These are phyloP conservation scores for Clarias macrocephalus DNA, from an alignment of 2,113 vertebrate genomes.

Conservation along the genomic window DNA sequence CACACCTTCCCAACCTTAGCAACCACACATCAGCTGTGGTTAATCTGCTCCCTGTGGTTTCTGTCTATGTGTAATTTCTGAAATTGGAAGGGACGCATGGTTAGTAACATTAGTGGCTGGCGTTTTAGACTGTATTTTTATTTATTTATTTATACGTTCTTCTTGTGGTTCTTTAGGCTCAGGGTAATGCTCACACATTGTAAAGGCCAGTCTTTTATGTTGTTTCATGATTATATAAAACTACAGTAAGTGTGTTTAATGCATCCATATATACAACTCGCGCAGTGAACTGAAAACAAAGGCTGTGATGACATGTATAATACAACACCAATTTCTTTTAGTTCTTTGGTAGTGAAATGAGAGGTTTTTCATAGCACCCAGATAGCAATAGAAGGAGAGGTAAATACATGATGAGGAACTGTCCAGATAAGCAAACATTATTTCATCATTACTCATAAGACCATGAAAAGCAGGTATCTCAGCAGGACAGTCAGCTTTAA, in stretches of 20 bases:
- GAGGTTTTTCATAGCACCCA: slow-evolving; percentile 17
- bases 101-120: slow-evolving; percentile 18
- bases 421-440: slow-evolving; percentile 34
- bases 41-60: slow-evolving; percentile 36
- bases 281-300: neutral
- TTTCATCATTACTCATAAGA: slow-evolving; percentile 43
- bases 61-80: slow-evolving; percentile 39
- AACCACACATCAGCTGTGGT: slow-evolving; percentile 49
- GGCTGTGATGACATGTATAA: neutral
- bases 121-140: neutral
- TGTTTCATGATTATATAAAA: neutral
- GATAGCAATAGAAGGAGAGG: slow-evolving; percentile 20
- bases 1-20: slow-evolving; percentile 55
- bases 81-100: slow-evolving; percentile 31
- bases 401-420: neutral
- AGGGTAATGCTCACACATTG: slow-evolving; percentile 13
- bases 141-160: neutral
- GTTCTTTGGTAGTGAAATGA: slow-evolving; percentile 14
- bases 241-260: neutral
- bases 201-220: neutral
- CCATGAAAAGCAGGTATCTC: slow-evolving; percentile 41
- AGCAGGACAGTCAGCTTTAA: slow-evolving; percentile 1
- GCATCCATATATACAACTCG: neutral
- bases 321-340: neutral
- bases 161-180: slow-evolving; percentile 5